These are phyloP conservation scores for Calameuta filiformis DNA, from an alignment of 2,888 invertebrate genomes.

Conservation along the genomic window DNA sequence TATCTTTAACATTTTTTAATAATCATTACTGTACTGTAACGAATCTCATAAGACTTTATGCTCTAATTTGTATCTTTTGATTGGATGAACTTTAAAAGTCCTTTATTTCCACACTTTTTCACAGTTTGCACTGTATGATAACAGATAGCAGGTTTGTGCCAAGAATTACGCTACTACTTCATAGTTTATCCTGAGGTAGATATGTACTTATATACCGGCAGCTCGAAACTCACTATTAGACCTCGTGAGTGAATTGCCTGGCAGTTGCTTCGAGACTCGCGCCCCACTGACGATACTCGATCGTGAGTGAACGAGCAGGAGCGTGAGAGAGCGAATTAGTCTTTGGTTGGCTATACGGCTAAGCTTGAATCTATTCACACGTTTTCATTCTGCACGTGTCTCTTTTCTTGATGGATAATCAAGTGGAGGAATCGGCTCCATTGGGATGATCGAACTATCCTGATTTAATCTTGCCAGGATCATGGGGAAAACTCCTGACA, in stretches of 20 bases:
- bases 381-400: background rate
- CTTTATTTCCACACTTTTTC: background rate
- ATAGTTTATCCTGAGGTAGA: background rate
- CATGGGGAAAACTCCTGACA: background rate
- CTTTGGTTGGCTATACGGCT: background rate
- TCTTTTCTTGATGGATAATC: background rate
- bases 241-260: background rate
- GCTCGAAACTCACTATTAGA: background rate
- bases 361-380: background rate
- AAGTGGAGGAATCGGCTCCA: background rate
- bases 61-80: background rate
- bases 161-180: background rate
- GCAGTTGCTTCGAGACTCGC: background rate
- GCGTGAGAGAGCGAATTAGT: background rate
- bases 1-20: background rate
- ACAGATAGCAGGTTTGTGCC: background rate
- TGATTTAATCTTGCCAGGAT: background rate
- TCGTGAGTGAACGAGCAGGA: background rate
- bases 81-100: background rate
- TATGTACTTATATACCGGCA: background rate
- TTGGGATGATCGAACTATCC: background rate
- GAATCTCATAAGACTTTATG: too few species aligned
- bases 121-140: background rate
- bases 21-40: background rate
- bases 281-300: background rate